These are phyloP conservation scores for Rhogogaster chlorosoma DNA, from an alignment of 2,888 invertebrate genomes.

Conservation along the genomic window DNA sequence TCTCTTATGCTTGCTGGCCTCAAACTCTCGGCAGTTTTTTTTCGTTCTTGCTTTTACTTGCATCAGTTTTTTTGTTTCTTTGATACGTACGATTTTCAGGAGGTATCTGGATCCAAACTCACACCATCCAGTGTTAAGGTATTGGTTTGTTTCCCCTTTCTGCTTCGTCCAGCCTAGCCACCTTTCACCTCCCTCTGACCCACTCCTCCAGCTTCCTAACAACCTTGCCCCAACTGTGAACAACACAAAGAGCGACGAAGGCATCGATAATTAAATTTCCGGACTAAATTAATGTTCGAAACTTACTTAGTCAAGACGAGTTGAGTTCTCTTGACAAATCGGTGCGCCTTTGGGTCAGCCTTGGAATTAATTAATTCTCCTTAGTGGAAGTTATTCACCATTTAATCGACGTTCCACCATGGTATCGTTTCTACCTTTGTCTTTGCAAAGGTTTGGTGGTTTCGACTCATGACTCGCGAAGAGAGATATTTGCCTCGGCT, in stretches of 20 bases:
- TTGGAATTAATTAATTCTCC: slow-evolving; percentile 37
- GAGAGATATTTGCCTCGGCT: neutral
- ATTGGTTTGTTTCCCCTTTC: slow-evolving; percentile 13
- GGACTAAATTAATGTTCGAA: slow-evolving; percentile 46
- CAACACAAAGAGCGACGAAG: slow-evolving; percentile 45
- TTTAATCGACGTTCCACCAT: slow-evolving; percentile 20
- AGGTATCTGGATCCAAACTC: neutral
- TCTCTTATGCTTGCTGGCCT: neutral
- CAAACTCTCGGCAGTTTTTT: neutral
- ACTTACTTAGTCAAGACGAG: slow-evolving; percentile 34
- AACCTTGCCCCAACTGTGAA: slow-evolving; percentile 9
- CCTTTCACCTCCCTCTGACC: neutral
- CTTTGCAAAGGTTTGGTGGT: neutral
- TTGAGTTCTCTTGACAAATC: slow-evolving; percentile 36
- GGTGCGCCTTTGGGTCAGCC: slow-evolving; percentile 22
- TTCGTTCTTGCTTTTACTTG: neutral
- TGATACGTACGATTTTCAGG: slow-evolving; percentile 4
- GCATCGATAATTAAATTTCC: slow-evolving; percentile 49
- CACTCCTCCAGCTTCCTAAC: neutral
- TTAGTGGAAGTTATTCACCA: slow-evolving; percentile 30
- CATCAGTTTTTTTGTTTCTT: slow-evolving; percentile 40
- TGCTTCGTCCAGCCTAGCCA: slow-evolving; percentile 2
- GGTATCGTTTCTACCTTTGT: slow-evolving; percentile 9
- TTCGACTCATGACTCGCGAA: neutral
- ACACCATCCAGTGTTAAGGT: slow-evolving; percentile 14